Evolutionary conservation across 2,888 invertebrate species (phyloP).

Genomic region (Criorhina ranunculi): DNA sequence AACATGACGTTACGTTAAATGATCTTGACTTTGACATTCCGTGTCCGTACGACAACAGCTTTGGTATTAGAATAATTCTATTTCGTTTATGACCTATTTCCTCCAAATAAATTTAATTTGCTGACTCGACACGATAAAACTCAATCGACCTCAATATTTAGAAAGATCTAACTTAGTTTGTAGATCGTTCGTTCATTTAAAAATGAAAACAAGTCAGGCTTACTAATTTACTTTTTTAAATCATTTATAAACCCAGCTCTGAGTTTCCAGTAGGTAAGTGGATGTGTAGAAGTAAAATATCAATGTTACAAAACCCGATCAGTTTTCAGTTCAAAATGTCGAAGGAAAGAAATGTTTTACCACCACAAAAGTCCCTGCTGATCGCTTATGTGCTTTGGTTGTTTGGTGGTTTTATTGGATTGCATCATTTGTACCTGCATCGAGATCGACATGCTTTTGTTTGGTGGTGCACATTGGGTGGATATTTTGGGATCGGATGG

Average conservation of each 20-base stretch:
- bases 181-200: neutral
- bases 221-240: neutral
- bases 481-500: slow-evolving; percentile 94
- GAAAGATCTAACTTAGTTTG: slow-evolving; percentile 34
- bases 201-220: slow-evolving; percentile 10
- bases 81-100: slow-evolving; percentile 54
- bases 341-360: slow-evolving; percentile 77
- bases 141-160: slow-evolving; percentile 52
- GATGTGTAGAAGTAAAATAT: neutral
- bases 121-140: slow-evolving; percentile 68
- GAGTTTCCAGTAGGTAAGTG: slow-evolving; percentile 21
- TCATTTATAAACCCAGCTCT: neutral
- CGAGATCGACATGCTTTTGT: slow-evolving; percentile 96
- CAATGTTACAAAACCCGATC: neutral
- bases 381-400: slow-evolving; percentile 94
- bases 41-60: neutral
- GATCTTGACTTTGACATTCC: slow-evolving; percentile 41
- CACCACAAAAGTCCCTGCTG: slow-evolving; percentile 86
- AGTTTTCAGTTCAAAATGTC: slow-evolving; percentile 47
- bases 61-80: slow-evolving; percentile 1
- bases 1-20: slow-evolving; percentile 27
- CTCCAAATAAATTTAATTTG: slow-evolving; percentile 36
- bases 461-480: slow-evolving; percentile 94
- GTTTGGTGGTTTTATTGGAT: slow-evolving; percentile 93
- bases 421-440: slow-evolving; percentile 95